phyloP scores from a whole-genome alignment of 2,113 vertebrate genomes.

The Vombatus ursinus region DNA sequence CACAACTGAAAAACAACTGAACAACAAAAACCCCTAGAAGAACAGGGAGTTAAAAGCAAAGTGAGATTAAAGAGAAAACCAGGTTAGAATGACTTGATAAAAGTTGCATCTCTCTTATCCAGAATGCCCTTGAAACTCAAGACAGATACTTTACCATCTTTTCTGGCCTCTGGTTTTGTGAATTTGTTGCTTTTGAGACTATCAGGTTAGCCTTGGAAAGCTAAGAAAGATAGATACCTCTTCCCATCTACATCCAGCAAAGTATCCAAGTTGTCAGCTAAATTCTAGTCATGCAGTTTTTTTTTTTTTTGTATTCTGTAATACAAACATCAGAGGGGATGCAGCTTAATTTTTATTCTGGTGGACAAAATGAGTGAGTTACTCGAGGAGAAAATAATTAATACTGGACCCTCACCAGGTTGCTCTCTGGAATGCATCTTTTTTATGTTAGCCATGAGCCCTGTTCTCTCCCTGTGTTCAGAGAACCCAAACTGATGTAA shows the following conservation, averaged over 20 bases:
- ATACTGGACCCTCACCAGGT: neutral
- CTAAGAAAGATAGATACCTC: neutral
- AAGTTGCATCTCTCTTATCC: neutral
- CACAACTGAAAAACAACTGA: no score
- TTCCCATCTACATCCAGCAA: neutral
- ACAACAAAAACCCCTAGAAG: neutral
- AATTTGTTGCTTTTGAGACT: neutral
- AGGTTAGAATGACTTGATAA: neutral
- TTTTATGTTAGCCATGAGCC: neutral
- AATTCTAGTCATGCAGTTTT: neutral
- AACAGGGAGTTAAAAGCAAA: neutral
- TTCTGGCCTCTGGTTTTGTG: neutral
- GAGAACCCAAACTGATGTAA: neutral
- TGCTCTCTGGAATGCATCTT: neutral
- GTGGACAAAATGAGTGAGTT: conserved; percentile 1
- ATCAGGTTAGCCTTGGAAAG: neutral
- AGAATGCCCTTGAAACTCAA: neutral
- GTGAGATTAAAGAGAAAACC: neutral
- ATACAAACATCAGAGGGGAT: neutral
- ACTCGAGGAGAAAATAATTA: conserved; percentile 36
- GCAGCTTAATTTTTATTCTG: neutral
- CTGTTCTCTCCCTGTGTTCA: neutral
- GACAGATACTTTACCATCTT: neutral
- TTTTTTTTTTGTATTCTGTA: neutral
- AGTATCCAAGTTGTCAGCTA: neutral